phyloP scores from a whole-genome alignment of 2,113 vertebrate species.

The Microcebus tavaratra region DNA sequence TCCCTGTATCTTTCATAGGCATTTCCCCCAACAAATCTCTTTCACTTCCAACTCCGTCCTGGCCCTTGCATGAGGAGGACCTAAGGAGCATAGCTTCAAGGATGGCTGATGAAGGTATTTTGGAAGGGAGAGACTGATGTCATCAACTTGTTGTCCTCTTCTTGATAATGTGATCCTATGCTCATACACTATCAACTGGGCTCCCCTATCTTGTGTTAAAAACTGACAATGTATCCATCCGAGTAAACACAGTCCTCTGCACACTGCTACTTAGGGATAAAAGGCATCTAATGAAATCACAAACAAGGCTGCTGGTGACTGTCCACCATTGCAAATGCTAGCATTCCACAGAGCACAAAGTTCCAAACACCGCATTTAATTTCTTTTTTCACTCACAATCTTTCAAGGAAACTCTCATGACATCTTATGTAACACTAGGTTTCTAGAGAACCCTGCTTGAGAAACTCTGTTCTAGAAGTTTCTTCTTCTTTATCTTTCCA shows the following conservation, averaged over 20 bases:
- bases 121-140: not conserved
- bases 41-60: not conserved
- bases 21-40: not conserved
- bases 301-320: not conserved
- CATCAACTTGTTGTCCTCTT: not conserved
- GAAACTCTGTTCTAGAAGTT: not conserved
- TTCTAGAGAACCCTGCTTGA: not conserved
- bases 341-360: not conserved
- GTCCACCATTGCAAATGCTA: not conserved
- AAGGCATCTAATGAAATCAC: not conserved
- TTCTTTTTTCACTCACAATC: not conserved
- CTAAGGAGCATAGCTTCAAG: not conserved
- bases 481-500: not conserved
- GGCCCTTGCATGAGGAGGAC: not conserved
- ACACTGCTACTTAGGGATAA: not conserved
- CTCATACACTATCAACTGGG: not conserved
- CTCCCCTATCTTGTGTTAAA: not conserved
- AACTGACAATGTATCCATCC: not conserved
- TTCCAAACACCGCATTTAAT: not conserved
- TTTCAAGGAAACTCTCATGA: not conserved
- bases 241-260: not conserved
- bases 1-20: not conserved
- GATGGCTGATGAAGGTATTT: not conserved
- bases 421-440: not conserved
- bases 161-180: fast-evolving